Evolutionary conservation across 2,113 vertebrate species (phyloP), one percentile per base, ranked within the genome.

Genomic region (Myotis brandtii): DNA sequence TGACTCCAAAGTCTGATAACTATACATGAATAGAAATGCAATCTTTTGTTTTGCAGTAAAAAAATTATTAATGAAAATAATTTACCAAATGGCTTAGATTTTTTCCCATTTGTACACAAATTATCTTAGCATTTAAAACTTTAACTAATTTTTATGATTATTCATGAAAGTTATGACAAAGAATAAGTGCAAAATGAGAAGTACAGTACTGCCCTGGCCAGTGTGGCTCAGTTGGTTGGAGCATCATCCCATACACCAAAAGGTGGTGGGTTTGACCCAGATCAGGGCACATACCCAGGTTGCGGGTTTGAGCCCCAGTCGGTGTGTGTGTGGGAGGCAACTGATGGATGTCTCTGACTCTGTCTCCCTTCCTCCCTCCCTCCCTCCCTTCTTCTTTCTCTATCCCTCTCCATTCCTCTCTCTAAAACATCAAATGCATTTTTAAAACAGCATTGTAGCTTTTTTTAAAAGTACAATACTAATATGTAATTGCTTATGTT

Each of bases 101-200:
- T 87, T 79, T 9, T 9, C 40, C 9, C 7, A 91, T 20, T 92
- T 83, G 17, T 52, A 90, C 16, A 80, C 3, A 92, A 52, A 67
- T 79, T 80, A 54, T 79, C 8, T 69, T 82, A 89, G 32, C 37
- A 54, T 59, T 70, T 76, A 79, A 92, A 76, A 84, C 27, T 70
- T 46, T 77, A 84, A 48, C 77, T 83, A 86, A 86, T 95, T 87
- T 92, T 92, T 23, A 69, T 93, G 75, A 62, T 88, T 56, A 91
- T 43, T 95, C 64, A 90, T 82, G 25, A 59, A 87, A 93, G 17
- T 89, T 54, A 79, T 56, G 56, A 87, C 34, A 93, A 34, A 92
- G 7, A 21, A 9, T 87, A 81, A 93, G 86, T 59, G 7, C 64
- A 95, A 93, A 95, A 56, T 94, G 69, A 92, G 43, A 95, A 91